phyloP scores from a whole-genome alignment of 2,797 vertebrate species.

The Astyanax mexicanus region DNA sequence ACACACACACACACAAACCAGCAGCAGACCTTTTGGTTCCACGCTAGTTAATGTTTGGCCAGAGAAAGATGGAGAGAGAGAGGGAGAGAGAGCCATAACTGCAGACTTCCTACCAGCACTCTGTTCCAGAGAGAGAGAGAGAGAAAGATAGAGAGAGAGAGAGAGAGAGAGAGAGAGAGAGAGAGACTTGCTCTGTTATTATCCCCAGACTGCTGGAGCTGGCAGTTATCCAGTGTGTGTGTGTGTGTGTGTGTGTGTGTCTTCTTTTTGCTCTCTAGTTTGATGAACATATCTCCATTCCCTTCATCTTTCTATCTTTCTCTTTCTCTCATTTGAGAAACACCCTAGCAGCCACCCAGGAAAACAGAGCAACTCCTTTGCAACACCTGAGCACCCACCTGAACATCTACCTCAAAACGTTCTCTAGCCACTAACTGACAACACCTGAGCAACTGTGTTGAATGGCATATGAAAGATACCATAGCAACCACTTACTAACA shows the following conservation, averaged over 20 bases:
- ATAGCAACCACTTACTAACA: too few relatives aligned
- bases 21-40: constrained; percentile 43
- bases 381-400: too few relatives aligned
- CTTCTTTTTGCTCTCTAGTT: not conserved
- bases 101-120: constrained; percentile 89
- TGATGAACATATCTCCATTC: too few relatives aligned
- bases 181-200: constrained; percentile 52
- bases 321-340: too few relatives aligned
- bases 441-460: too few relatives aligned
- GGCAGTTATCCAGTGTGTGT: constrained; percentile 10
- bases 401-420: too few relatives aligned
- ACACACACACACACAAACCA: constrained; percentile 36
- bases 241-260: not conserved
- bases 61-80: constrained; percentile 85
- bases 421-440: too few relatives aligned
- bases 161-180: constrained; percentile 21
- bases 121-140: constrained; percentile 68
- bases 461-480: too few relatives aligned
- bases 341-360: too few relatives aligned
- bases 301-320: not conserved
- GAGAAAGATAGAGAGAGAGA: constrained; percentile 11
- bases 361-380: too few relatives aligned
- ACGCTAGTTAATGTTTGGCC: constrained; percentile 89
- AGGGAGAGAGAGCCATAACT: constrained; percentile 81
- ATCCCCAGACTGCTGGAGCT: constrained; percentile 69